phyloP scores from a whole-genome alignment of 2,113 vertebrate species.

The Ochotona curzoniae region DNA sequence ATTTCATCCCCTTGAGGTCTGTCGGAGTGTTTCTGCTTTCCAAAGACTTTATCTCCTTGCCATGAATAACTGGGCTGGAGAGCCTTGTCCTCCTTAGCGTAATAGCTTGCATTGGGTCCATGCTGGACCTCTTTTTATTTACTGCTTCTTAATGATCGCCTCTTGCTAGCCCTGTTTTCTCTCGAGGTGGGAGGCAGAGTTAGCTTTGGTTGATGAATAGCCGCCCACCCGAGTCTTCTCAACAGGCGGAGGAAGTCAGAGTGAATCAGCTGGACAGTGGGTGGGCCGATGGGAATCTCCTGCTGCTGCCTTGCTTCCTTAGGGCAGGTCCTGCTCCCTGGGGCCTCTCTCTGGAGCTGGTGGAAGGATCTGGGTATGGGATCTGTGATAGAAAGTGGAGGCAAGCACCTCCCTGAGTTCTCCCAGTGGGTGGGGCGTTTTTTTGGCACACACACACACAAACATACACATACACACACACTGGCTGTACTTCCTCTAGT shows the following conservation, averaged over 20 bases:
- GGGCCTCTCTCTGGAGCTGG: not conserved
- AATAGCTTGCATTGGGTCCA: slow-evolving; percentile 44
- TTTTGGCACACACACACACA: no score
- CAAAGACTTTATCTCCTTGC: slow-evolving; percentile 66
- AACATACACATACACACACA: not conserved
- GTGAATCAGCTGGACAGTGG: accelerated
- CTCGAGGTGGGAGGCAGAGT: not conserved
- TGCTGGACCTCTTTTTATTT: not conserved
- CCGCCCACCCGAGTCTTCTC: not conserved
- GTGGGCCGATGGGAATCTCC: not conserved
- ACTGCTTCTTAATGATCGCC: not conserved
- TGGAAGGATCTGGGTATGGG: not conserved
- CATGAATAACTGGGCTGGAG: slow-evolving; percentile 51
- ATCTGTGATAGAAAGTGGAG: not conserved
- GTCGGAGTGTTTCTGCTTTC: slow-evolving; percentile 36
- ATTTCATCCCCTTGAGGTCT: slow-evolving; percentile 46
- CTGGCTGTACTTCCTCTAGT: no score
- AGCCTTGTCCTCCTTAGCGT: slow-evolving; percentile 6
- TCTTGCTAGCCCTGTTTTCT: not conserved
- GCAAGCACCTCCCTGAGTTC: not conserved
- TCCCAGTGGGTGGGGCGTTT: not conserved
- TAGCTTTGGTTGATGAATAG: not conserved
- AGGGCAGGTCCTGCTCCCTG: not conserved
- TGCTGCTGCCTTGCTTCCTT: not conserved
- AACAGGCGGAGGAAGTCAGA: accelerated